Conservation (phyloP, 2,113 vertebrate species). For the Leptobrachium ailaonicum region DNA sequence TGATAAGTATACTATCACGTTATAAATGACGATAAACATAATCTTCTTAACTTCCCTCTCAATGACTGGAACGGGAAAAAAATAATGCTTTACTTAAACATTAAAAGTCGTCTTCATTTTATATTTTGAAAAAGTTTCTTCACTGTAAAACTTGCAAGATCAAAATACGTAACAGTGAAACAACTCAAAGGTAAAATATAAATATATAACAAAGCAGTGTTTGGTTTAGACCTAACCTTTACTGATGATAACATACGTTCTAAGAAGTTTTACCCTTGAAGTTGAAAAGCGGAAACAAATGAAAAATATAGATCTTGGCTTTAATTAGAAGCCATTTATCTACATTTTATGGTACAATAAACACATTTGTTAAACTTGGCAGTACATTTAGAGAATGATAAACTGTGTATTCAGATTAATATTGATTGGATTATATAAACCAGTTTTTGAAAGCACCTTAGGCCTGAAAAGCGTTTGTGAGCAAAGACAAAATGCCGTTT, state of each 20-base stretch:
- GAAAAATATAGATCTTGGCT: neutral
- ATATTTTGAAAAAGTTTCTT: too few species aligned
- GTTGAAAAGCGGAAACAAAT: slow-evolving; percentile 12
- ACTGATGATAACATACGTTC: slow-evolving; percentile 7
- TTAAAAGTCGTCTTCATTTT: too few species aligned
- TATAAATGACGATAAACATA: too few species aligned
- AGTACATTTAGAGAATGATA: slow-evolving; percentile 6
- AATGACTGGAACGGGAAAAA: too few species aligned
- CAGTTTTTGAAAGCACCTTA: too few species aligned
- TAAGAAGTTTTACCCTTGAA: slow-evolving; percentile 20
- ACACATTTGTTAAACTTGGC: slow-evolving; percentile 21
- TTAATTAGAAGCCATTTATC: slow-evolving; percentile 15
- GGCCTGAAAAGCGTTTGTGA: too few species aligned
- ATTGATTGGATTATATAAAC: neutral
- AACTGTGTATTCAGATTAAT: slow-evolving; percentile 4
- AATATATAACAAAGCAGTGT: neutral
- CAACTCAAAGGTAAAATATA: neutral
- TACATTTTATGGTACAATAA: slow-evolving; percentile 12
- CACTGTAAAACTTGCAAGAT: neutral
- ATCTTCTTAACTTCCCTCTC: too few species aligned
- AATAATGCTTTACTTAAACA: too few species aligned
- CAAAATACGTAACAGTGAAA: neutral
- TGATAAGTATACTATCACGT: too few species aligned
- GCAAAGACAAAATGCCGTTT: too few species aligned
- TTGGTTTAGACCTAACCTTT: neutral